Conservation (phyloP, 2,113 vertebrate genomes). For the Engraulis encrasicolus region DNA sequence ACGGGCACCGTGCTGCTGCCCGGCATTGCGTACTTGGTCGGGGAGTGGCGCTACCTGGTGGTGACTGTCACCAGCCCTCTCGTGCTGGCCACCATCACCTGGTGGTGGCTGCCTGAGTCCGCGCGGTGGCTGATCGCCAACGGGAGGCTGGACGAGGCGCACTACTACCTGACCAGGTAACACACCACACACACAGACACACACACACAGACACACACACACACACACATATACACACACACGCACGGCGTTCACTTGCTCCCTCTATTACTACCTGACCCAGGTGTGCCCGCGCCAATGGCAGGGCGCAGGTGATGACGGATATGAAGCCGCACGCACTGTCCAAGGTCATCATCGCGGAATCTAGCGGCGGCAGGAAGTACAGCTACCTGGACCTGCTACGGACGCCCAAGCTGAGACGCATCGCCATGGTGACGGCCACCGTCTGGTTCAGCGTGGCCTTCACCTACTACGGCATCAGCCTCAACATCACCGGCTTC, state of each 20-base stretch:
- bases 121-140: conserved; percentile 85
- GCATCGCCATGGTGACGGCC: conserved; percentile 50
- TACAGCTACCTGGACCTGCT: conserved; percentile 57
- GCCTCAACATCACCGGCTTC: conserved; percentile 66
- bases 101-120: conserved; percentile 87
- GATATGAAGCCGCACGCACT: conserved; percentile 76
- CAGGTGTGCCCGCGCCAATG: conserved; percentile 67
- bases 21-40: conserved; percentile 63
- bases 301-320: conserved; percentile 58
- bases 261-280: conserved; percentile 73
- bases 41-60: conserved; percentile 65
- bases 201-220: no score
- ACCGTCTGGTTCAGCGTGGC: conserved; percentile 65
- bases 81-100: conserved; percentile 56
- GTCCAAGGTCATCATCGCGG: conserved; percentile 33
- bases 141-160: conserved; percentile 74
- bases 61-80: conserved; percentile 51
- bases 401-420: conserved; percentile 52
- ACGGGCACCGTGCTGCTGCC: conserved; percentile 46
- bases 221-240: no score
- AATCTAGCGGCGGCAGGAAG: conserved; percentile 32
- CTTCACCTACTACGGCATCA: conserved; percentile 68
- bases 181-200: no score
- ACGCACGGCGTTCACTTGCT: no score
- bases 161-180: conserved; percentile 73